Conservation (phyloP, 2,888 invertebrate species). For the Chymomyza amoena region DNA sequence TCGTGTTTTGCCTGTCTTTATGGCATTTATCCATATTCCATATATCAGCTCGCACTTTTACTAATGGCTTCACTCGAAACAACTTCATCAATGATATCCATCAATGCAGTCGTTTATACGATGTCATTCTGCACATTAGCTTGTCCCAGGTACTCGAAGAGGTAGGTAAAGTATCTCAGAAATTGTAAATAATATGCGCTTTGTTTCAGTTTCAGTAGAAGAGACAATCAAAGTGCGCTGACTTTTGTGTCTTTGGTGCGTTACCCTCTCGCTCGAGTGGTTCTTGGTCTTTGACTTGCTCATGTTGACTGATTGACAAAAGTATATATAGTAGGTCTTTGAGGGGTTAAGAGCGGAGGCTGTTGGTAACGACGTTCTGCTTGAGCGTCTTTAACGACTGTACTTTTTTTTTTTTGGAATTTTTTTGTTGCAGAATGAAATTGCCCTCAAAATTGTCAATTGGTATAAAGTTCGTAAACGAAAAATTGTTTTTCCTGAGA, state of each 20-base stretch:
- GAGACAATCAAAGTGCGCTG: slow-evolving; percentile 23
- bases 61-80: slow-evolving; percentile 29
- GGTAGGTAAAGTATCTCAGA: slow-evolving; percentile 25
- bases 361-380: slow-evolving; percentile 1
- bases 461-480: slow-evolving; percentile 54
- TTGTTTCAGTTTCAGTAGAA: background rate
- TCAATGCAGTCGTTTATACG: background rate
- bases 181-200: slow-evolving; percentile 11
- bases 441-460: slow-evolving; percentile 53
- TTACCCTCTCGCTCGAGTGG: background rate
- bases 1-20: background rate
- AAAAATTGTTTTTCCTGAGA: slow-evolving; percentile 52
- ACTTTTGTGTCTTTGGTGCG: slow-evolving; percentile 31
- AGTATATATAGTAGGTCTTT: slow-evolving; percentile 14
- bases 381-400: slow-evolving; percentile 51
- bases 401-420: slow-evolving; percentile 42
- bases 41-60: slow-evolving; percentile 42
- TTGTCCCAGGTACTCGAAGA: background rate
- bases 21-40: too few species aligned
- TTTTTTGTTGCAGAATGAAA: slow-evolving; percentile 3
- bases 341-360: background rate
- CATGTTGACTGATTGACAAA: slow-evolving; percentile 46
- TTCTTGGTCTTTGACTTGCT: background rate
- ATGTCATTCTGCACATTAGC: background rate
- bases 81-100: background rate